Evolutionary conservation across 2,888 invertebrate species (phyloP).

Genomic region (Athalia circularis): DNA sequence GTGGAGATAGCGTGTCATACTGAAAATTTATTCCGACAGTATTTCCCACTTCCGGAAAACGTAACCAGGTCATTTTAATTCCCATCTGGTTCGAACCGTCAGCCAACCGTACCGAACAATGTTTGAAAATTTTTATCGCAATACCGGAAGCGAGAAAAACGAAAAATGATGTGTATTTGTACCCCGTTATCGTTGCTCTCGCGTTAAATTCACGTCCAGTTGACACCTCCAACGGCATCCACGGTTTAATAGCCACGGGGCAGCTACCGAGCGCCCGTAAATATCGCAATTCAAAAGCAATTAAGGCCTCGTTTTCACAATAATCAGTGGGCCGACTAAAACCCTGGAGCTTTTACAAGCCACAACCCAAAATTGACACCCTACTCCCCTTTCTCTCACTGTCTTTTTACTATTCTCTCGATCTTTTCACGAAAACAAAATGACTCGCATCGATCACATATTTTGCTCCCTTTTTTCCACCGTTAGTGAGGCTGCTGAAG

Average conservation of each 20-base stretch:
- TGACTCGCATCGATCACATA: too few relatives aligned
- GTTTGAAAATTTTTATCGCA: slow-evolving; percentile 39
- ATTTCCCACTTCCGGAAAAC: slow-evolving; percentile 10
- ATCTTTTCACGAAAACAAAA: not conserved
- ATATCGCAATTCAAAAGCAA: slow-evolving; percentile 40
- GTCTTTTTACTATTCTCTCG: not conserved
- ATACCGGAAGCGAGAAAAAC: not conserved
- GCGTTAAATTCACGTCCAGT: slow-evolving; percentile 43
- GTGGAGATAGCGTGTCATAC: not conserved
- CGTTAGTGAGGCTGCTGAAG: too few relatives aligned
- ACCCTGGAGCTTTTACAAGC: not conserved
- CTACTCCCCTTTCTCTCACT: not conserved
- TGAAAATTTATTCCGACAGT: not conserved
- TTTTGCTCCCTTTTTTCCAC: too few relatives aligned
- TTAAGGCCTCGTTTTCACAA: slow-evolving; percentile 42
- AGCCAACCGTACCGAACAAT: slow-evolving; percentile 32
- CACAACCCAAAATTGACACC: not conserved
- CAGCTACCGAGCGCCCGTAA: slow-evolving; percentile 38
- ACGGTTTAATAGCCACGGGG: slow-evolving; percentile 39
- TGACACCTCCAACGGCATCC: slow-evolving; percentile 34
- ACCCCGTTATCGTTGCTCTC: slow-evolving; percentile 29
- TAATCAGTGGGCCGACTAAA: slow-evolving; percentile 28
- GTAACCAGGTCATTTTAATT: slow-evolving; percentile 16
- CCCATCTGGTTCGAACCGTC: slow-evolving; percentile 26
- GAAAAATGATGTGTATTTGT: slow-evolving; percentile 35